A percentile compares a stretch with the other conserved stretches of the same genome.
These are phyloP conservation scores for Helostoma temminkii DNA, from an alignment of 2,797 vertebrate species.

Conservation along the genomic window DNA sequence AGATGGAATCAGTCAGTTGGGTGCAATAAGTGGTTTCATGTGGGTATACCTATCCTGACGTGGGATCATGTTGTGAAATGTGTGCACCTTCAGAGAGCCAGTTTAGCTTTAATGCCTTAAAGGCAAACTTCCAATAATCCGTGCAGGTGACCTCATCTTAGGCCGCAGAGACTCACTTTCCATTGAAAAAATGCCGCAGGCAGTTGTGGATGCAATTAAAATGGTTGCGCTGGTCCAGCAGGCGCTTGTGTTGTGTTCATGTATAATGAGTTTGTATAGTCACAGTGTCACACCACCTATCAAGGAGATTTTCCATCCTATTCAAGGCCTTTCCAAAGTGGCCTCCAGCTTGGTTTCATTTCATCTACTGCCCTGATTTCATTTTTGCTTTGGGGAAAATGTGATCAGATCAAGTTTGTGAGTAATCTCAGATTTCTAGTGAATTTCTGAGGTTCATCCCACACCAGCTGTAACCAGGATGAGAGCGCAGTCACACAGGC, in stretches of 20 bases:
- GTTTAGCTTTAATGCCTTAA: constrained; percentile 9
- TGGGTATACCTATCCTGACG: neutral
- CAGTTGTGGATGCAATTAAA: constrained; percentile 33
- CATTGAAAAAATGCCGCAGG: constrained; percentile 50
- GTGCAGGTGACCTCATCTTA: constrained; percentile 35
- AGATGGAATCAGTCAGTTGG: constrained; percentile 42
- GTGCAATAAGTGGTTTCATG: constrained; percentile 27
- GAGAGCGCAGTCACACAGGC: constrained; percentile 18
- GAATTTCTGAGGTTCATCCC: constrained; percentile 13
- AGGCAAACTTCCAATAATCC: constrained; percentile 65
- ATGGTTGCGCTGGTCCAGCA: constrained; percentile 40
- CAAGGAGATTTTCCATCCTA: neutral
- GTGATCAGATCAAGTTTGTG: neutral
- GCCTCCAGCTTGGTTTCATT: neutral
- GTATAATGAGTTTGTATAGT: constrained; percentile 7
- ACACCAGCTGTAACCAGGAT: constrained; percentile 22
- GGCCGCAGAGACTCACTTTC: constrained; percentile 54
- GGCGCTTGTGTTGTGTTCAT: constrained; percentile 13
- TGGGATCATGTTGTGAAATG: constrained; percentile 8
- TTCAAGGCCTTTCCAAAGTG: neutral
- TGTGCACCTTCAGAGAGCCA: constrained; percentile 4
- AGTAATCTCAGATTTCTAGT: neutral
- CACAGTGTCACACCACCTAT: constrained; percentile 12
- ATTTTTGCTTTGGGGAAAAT: neutral
- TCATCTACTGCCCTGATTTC: constrained; percentile 1